Evolutionary conservation across 2,797 vertebrate species (phyloP), one percentile per base, ranked within the genome.

Genomic region (Alfaro cultratus): DNA sequence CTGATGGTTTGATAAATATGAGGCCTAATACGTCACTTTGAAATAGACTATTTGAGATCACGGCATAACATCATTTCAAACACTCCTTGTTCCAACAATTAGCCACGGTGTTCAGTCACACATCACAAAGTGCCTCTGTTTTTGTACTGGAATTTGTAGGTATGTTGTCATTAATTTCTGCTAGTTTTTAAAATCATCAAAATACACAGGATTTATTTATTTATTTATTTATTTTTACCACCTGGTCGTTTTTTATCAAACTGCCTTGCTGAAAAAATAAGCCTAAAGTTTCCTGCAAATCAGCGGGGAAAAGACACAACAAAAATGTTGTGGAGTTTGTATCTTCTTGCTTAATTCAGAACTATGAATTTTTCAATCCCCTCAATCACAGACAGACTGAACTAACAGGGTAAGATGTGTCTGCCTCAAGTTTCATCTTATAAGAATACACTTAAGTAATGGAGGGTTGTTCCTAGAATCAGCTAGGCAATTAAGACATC

Each of bases 231-330:
- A 0, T 26, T 26, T 26, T 10, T 53, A 53, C 23, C 51, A 26
- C 8, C 21, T 26, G n/a, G 29, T 60, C 0, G 9, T 57, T n/a
- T 60, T 60, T 29, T 74, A 71, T 89, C 85, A 86, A 82, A 74
- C 89, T 81, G 78, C 64, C 45, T 73, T 41, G 68, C 85, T 78
- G 87, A 86, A 29, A 88, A 87, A 93, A 81, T 70, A 76, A 82
- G 88, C 78, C 86, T 41, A 46, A 1, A 21, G 39, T 78, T 84
- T 93, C 93, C 83, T 95, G 93, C 94, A 94, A 93, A 96, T 85
- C 83, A 81, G 80, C n/a, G 57, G 71, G 41, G 74, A 76, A 83
- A 26, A 31, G 36, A 45, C 71, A 13, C 64, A 75, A 74, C 74
- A 47, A 68, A 46, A 71, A 26, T 39, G 16, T 74, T 83, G 41